Evolutionary conservation across 1,140 invertebrate genomes (phyloP).

Genomic region (Solen grandis): DNA sequence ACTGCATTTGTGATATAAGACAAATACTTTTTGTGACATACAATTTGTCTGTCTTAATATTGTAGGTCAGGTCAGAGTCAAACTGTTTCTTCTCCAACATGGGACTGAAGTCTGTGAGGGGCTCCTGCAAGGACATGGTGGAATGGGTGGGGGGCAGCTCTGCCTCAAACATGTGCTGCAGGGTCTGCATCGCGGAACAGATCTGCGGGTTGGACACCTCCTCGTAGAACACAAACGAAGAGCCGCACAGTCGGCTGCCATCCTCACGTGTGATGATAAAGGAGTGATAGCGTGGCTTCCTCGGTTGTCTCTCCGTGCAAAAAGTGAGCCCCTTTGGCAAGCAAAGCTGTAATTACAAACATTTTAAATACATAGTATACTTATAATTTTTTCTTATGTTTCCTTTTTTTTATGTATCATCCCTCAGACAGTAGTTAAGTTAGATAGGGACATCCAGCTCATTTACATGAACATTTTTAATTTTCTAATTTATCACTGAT

Average conservation of each 20-base stretch:
- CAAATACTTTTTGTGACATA: slow-evolving; percentile 96
- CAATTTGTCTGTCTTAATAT: slow-evolving; percentile 94
- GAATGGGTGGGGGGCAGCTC: slow-evolving; percentile 84
- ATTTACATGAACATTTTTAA: too few relatives aligned
- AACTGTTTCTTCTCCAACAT: slow-evolving; percentile 56
- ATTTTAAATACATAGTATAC: neutral
- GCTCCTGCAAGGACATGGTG: slow-evolving; percentile 49
- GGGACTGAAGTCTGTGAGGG: slow-evolving; percentile 65
- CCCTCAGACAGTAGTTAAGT: neutral
- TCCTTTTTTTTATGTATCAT: neutral
- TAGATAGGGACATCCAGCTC: neutral
- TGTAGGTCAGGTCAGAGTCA: slow-evolving; percentile 84
- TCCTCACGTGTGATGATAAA: slow-evolving; percentile 98
- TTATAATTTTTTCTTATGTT: too few relatives aligned
- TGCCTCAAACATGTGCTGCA: slow-evolving; percentile 96
- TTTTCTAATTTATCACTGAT: too few relatives aligned
- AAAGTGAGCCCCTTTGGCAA: slow-evolving; percentile 96
- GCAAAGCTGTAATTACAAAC: slow-evolving; percentile 91
- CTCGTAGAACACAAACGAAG: slow-evolving; percentile 97
- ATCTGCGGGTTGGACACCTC: slow-evolving; percentile 95
- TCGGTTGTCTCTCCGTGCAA: slow-evolving; percentile 94
- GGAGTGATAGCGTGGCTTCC: slow-evolving; percentile 95
- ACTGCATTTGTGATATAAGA: slow-evolving; percentile 94
- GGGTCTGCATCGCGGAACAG: slow-evolving; percentile 95
- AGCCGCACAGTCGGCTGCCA: slow-evolving; percentile 95